Base-by-base conservation (phyloP, 2,113 vertebrate species). In the Dicentrarchus labrax region DNA sequence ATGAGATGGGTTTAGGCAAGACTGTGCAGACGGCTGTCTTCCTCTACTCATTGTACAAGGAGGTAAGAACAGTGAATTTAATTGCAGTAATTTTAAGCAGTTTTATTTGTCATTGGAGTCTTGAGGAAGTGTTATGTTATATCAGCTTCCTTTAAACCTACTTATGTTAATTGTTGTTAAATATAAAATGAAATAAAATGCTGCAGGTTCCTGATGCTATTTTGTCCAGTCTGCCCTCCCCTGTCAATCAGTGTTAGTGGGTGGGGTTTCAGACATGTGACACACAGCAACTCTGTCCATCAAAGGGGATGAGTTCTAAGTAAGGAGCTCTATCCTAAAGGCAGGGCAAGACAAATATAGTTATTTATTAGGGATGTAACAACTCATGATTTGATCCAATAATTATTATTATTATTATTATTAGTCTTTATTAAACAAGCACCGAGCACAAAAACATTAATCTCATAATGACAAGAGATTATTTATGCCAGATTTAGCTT, bases 1-100 rank as follows among this genome's bases (percentile, higher is more conserved):
- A 99, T 84, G 98, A 99, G 92, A 99, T 99, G 98, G 98, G 98
- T 54, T 95, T 99, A 67, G 98, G 98, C 71, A 99, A 99, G 90
- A 99, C 98, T 0, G 97, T 99, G 3, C 98, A 99, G 93, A 99
- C 98, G 0, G 97, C 97, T 0, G 98, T 99, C 75, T 99, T 99
- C 83, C 95, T 99, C 6, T 99, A 99, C 80, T 99, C 98, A 0
- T 95, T 99, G 17, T 99, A 99, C 86, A 99, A 99, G 85, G 98
- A 99, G 97, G 98, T 99, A 45, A 72, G 84, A 59, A 9, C 10
- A 38, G 50, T 5, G 4, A 15, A 11, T 75, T 2, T 77, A n/a
- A 39, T 36, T 45, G 15, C 64, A 10, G 73, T 16, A 69, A 7
- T 22, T 56, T 36, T 3, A 30, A 41, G 54, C 4, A 57, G 1